Percentiles rank a stretch among this genome's conserved stretches.
Conservation (phyloP, 2,797 vertebrate species). For the Sebastes reedi region DNA sequence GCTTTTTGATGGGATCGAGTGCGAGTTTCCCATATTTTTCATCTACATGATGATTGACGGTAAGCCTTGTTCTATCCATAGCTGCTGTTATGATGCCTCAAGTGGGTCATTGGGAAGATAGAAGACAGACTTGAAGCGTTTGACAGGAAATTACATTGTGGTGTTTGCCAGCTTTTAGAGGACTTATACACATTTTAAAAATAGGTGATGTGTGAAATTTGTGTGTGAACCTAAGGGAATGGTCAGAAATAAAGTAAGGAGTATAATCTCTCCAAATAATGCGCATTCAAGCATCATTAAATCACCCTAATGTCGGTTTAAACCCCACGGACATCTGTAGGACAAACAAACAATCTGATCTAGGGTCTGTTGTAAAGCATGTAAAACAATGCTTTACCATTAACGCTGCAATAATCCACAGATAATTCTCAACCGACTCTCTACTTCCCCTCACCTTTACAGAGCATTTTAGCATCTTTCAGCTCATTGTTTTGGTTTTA, state of each 20-base stretch:
- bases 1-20: slow-evolving; percentile 99
- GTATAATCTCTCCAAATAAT: background rate
- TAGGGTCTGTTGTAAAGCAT: background rate
- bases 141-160: slow-evolving; percentile 41
- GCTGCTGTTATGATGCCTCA: slow-evolving; percentile 31
- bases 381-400: background rate
- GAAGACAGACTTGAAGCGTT: slow-evolving; percentile 26
- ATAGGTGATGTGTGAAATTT: slow-evolving; percentile 6
- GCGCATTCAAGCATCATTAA: slow-evolving; percentile 5
- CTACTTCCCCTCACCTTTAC: too few relatives aligned
- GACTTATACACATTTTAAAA: slow-evolving; percentile 13
- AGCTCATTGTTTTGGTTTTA: too few relatives aligned
- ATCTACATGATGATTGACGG: slow-evolving; percentile 99
- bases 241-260: background rate
- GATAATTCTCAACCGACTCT: too few relatives aligned
- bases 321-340: slow-evolving; percentile 6
- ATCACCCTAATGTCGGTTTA: background rate
- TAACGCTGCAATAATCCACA: too few relatives aligned
- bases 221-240: background rate
- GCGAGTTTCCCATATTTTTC: slow-evolving; percentile 98
- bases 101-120: slow-evolving; percentile 41
- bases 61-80: slow-evolving; percentile 77
- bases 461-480: too few relatives aligned
- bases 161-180: slow-evolving; percentile 26
- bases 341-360: background rate